Evolutionary conservation across 2,797 vertebrate genomes (phyloP), one percentile per base, ranked within the genome.

Genomic region (Tenualosa thibaudeaui): DNA sequence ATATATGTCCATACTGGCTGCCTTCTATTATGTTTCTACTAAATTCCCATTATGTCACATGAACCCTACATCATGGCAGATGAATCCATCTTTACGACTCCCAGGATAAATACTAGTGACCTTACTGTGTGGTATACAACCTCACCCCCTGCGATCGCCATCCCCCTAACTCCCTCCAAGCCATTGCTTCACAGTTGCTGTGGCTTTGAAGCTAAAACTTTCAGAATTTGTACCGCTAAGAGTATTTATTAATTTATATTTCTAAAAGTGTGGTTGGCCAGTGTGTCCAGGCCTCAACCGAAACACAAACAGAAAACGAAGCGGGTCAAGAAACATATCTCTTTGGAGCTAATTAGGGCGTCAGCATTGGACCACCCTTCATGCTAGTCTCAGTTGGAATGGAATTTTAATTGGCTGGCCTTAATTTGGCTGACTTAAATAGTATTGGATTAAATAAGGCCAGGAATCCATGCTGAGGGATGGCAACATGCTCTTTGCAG

Each of bases 371-470:
- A 90, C 90, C 81, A 85, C 90, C 87, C 88, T 87, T 86, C 91
- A 88, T 90, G 93, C 92, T 92, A 90, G 89, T 92, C 93, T 93
- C 91, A 91, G 93, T 92, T 93, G 92, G 92, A 95, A 94, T 93
- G 90, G 90, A 87, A 83, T 93, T 95, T 95, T 95, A 95, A 96
- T 95, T 95, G 94, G 94, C 92, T 86, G 51, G 83, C 88, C 91
- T 90, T 94, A 94, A 95, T 94, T 95, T 93, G 92, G 89, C 89
- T 89, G 88, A 92, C 90, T 90, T 90, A 88, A 93, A 90, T 40
- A 81, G 88, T 89, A 88, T 84, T 82, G 56, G 83, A 86, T 86
- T 40, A 81, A 82, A 82, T 71, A 81, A 75, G 50, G 58, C 49
- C 85, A 50, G 12, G 54, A 8, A 15, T 37, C 5, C 68, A 75